These are phyloP conservation scores for Danaus plexippus DNA, from an alignment of 1,140 invertebrate species.

Conservation along the genomic window DNA sequence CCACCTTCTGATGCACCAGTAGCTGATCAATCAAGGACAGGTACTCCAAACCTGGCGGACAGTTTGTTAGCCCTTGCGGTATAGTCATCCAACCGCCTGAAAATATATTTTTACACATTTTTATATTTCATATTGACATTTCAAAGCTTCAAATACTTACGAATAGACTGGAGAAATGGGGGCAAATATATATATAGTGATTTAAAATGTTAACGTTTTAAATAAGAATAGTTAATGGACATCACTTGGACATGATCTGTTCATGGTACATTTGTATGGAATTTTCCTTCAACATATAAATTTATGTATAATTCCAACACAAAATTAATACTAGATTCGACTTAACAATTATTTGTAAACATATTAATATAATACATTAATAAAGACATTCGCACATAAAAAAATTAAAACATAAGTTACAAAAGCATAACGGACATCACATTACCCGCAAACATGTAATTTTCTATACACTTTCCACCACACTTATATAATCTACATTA, in stretches of 20 bases:
- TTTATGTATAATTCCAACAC: too few relatives aligned
- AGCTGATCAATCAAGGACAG: constrained; percentile 92
- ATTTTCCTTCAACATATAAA: too few relatives aligned
- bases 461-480: constrained; percentile 52
- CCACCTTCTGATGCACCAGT: constrained; percentile 90
- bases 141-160: neutral
- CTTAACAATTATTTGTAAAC: neutral
- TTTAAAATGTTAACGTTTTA: too few relatives aligned
- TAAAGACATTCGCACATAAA: constrained; percentile 6
- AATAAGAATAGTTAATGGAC: too few relatives aligned
- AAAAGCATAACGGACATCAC: neutral
- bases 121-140: neutral
- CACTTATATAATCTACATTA: constrained; percentile 31
- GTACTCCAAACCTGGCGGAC: constrained; percentile 93
- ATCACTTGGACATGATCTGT: too few relatives aligned
- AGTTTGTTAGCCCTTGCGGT: constrained; percentile 81
- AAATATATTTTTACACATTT: constrained; percentile 25
- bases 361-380: constrained; percentile 6
- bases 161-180: neutral
- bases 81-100: constrained; percentile 87
- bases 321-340: too few relatives aligned
- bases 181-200: too few relatives aligned
- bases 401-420: neutral
- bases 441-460: constrained; percentile 16
- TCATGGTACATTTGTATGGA: too few relatives aligned